A percentile compares a stretch with the other conserved stretches of the same genome.
Evolutionary conservation across 2,888 invertebrate species (phyloP).

Genomic region (Caenorhabditis sp.): DNA sequence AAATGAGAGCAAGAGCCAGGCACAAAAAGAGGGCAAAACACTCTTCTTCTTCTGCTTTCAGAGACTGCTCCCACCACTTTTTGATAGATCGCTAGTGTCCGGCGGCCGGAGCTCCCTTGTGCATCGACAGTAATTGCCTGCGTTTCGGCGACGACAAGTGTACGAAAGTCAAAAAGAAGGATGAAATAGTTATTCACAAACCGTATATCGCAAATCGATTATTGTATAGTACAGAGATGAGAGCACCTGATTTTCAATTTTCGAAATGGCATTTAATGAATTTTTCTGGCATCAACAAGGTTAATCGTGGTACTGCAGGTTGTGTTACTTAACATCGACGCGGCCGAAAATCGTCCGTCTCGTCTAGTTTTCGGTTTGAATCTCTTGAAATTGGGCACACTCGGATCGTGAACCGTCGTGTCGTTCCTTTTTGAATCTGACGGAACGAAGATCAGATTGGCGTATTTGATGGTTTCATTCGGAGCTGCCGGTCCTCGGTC

Average conservation of each 20-base stretch:
- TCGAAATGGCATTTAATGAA: too few relatives aligned
- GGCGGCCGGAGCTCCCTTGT: not conserved
- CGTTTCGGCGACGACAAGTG: conserved; percentile 19
- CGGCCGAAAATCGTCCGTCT: conserved; percentile 20
- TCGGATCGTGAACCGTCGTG: not conserved
- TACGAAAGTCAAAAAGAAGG: not conserved
- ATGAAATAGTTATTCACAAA: conserved; percentile 32
- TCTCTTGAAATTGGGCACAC: conserved; percentile 31
- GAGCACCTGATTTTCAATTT: too few relatives aligned
- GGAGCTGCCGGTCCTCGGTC: conserved; percentile 29
- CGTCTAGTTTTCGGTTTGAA: conserved; percentile 21
- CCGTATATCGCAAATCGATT: not conserved
- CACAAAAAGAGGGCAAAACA: conserved; percentile 18
- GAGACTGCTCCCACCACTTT: not conserved
- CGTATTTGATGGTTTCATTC: conserved; percentile 45
- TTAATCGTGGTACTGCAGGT: conserved; percentile 11
- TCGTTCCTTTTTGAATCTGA: not conserved
- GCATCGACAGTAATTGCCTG: conserved; percentile 46
- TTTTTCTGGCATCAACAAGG: conserved; percentile 22
- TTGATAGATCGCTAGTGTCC: conserved; percentile 46
- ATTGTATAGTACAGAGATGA: not conserved
- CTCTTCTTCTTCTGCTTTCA: too few relatives aligned
- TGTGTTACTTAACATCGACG: conserved; percentile 22
- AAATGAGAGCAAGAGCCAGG: not conserved
- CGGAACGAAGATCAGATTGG: conserved; percentile 29